Conservation (phyloP, 1,140 invertebrate genomes). For the Caenorhabditis tropicalis region DNA sequence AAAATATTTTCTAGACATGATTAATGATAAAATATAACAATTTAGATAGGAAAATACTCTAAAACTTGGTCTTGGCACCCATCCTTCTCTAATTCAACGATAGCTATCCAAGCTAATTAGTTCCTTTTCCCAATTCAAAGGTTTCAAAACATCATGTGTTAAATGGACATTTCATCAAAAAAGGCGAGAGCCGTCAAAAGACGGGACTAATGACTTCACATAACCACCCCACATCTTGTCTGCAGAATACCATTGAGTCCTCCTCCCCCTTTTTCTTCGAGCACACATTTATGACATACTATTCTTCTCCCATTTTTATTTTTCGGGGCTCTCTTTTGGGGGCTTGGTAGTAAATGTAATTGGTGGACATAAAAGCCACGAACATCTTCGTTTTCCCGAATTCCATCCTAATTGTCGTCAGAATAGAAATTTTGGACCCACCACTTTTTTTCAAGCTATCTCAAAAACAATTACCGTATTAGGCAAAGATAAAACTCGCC, state of each 20-base stretch:
- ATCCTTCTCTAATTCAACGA: not conserved
- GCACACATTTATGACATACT: conserved; percentile 42
- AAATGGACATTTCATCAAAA: conserved; percentile 41
- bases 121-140: not conserved
- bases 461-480: not conserved
- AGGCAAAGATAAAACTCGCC: not conserved
- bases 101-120: not conserved
- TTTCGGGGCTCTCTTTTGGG: not conserved
- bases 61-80: no score
- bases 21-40: no score
- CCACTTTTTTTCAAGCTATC: no score
- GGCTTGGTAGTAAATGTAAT: not conserved
- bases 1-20: no score
- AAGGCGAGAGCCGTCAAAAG: conserved; percentile 33
- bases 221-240: conserved; percentile 20
- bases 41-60: no score
- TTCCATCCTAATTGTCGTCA: no score
- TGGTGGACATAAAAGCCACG: not conserved
- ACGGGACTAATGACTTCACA: conserved; percentile 42
- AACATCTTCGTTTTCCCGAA: no score
- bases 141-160: not conserved
- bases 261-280: not conserved
- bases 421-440: no score
- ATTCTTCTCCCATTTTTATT: not conserved
- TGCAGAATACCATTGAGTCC: conserved; percentile 21